These are phyloP conservation scores for Drosophila tristis DNA, from an alignment of 1,140 invertebrate genomes.

Conservation along the genomic window DNA sequence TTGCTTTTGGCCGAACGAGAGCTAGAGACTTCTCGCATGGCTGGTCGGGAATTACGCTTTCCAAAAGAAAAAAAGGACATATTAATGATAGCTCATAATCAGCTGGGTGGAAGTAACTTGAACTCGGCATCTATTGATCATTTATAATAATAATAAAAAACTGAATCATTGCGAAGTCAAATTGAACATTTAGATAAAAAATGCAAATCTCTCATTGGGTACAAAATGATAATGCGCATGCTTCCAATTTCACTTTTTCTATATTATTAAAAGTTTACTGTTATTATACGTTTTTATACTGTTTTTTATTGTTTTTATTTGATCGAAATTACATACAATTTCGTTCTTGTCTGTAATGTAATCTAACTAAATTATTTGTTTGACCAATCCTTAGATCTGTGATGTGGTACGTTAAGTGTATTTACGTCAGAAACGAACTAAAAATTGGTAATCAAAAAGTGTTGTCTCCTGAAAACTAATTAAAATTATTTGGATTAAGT, in stretches of 20 bases:
- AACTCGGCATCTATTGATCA: constrained; percentile 81
- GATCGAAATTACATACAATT: no score
- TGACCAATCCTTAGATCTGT: no score
- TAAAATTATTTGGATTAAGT: no score
- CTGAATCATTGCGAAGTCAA: constrained; percentile 6
- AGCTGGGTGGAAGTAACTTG: constrained; percentile 87
- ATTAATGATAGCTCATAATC: constrained; percentile 93
- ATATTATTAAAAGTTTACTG: constrained; percentile 18
- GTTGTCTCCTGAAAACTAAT: no score
- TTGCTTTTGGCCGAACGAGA: constrained; percentile 93
- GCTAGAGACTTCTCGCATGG: constrained; percentile 94
- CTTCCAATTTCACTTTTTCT: constrained; percentile 27
- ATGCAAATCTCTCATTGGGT: constrained; percentile 1
- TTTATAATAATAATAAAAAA: constrained; percentile 40
- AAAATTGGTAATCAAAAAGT: no score
- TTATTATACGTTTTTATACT: no score
- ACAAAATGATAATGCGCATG: not conserved
- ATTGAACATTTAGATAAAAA: constrained; percentile 40
- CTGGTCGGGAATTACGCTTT: constrained; percentile 95
- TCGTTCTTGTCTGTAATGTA: no score
- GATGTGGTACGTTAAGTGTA: no score
- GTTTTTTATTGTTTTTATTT: no score
- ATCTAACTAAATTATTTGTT: no score
- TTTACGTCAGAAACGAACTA: no score
- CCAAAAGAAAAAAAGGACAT: constrained; percentile 98